Evolutionary conservation across 2,888 invertebrate genomes (phyloP).

Genomic region (Tenthredo notha): DNA sequence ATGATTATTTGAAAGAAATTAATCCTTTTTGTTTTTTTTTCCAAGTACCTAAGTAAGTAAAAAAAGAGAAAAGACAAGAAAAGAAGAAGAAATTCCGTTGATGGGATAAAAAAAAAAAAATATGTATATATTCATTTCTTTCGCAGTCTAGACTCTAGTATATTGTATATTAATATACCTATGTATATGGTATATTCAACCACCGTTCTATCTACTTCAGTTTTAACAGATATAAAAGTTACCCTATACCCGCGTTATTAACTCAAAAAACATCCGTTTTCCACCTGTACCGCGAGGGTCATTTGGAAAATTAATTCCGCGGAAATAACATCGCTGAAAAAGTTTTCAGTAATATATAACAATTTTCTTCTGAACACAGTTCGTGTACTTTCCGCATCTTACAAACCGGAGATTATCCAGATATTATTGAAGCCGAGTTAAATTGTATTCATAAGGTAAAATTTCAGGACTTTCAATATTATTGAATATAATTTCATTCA

Average conservation of each 20-base stretch:
- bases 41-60: neutral
- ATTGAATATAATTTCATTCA: neutral
- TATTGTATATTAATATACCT: neutral
- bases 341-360: neutral
- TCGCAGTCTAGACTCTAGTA: neutral
- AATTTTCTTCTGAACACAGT: neutral
- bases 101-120: neutral
- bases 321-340: neutral
- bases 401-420: neutral
- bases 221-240: neutral
- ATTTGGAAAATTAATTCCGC: neutral
- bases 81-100: neutral
- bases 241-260: neutral
- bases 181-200: no score
- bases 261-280: neutral
- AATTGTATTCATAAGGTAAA: neutral
- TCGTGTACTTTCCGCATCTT: neutral
- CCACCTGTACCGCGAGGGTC: neutral
- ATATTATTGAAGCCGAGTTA: neutral
- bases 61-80: neutral
- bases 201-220: neutral
- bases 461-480: neutral
- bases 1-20: constrained; percentile 21
- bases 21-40: neutral
- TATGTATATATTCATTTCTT: no score